phyloP scores from a whole-genome alignment of 1,140 invertebrate genomes.

The Tribolium madens region DNA sequence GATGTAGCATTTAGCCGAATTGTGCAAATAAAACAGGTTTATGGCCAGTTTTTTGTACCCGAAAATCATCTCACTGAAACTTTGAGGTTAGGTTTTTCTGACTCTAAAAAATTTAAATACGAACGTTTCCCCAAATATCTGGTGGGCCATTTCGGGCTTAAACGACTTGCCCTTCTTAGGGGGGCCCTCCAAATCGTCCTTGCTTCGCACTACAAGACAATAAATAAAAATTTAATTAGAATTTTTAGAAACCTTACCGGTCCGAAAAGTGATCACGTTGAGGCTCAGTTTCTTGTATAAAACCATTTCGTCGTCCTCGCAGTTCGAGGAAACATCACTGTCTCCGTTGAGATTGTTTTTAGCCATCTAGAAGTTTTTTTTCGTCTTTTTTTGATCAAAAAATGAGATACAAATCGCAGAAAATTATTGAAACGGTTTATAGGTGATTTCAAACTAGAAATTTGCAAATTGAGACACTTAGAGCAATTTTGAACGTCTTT shows the following conservation, averaged over 20 bases:
- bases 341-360: background rate
- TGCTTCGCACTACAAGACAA: conserved; percentile 51
- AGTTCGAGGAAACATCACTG: background rate
- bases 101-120: background rate
- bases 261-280: background rate
- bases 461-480: background rate
- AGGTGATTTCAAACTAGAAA: too few species aligned
- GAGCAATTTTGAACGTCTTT: background rate
- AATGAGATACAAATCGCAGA: background rate
- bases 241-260: background rate
- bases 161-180: conserved; percentile 67
- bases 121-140: conserved; percentile 87
- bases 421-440: too few species aligned
- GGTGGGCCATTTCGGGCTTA: conserved; percentile 91
- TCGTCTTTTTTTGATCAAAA: background rate
- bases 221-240: background rate
- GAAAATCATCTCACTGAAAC: conserved; percentile 86
- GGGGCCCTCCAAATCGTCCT: conserved; percentile 46
- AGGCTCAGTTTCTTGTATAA: background rate
- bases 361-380: background rate
- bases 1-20: conserved; percentile 80
- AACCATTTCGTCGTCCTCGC: background rate
- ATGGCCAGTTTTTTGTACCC: conserved; percentile 89
- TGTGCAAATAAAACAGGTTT: conserved; percentile 85
- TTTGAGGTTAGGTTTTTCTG: conserved; percentile 24